A percentile compares a stretch with the other conserved stretches of the same genome.
phyloP scores from a whole-genome alignment of 2,888 invertebrate species.

The Folsomia candida region DNA sequence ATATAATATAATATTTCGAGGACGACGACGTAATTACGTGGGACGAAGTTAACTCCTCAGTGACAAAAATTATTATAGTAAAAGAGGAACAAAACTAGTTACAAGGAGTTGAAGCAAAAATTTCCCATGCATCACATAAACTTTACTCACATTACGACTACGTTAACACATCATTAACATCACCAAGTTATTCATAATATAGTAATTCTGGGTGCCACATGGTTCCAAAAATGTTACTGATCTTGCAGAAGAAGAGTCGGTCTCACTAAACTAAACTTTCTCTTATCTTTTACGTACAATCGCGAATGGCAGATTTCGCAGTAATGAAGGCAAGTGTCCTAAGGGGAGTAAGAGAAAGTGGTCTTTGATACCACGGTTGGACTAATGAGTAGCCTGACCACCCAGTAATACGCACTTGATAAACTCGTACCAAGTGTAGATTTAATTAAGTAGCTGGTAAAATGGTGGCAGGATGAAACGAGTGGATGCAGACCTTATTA shows the following conservation, averaged over 20 bases:
- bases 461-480: background rate
- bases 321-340: too few species aligned
- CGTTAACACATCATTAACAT: conserved; percentile 8
- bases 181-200: background rate
- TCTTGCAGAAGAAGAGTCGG: background rate
- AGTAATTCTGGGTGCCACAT: background rate
- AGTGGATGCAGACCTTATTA: background rate
- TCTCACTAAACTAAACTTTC: background rate
- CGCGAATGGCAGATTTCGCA: too few species aligned
- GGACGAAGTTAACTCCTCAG: too few species aligned
- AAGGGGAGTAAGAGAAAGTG: too few species aligned
- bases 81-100: background rate
- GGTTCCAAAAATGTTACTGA: background rate
- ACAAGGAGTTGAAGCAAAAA: too few species aligned
- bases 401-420: background rate
- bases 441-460: background rate
- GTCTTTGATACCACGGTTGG: too few species aligned
- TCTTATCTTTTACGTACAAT: background rate
- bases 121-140: background rate
- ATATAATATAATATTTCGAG: too few species aligned
- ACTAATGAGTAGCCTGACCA: too few species aligned
- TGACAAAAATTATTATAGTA: background rate
- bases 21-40: too few species aligned
- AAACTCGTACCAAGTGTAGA: background rate
- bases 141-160: background rate